Conservation (phyloP, 2,888 invertebrate genomes). For the Acholoe squamosa region DNA sequence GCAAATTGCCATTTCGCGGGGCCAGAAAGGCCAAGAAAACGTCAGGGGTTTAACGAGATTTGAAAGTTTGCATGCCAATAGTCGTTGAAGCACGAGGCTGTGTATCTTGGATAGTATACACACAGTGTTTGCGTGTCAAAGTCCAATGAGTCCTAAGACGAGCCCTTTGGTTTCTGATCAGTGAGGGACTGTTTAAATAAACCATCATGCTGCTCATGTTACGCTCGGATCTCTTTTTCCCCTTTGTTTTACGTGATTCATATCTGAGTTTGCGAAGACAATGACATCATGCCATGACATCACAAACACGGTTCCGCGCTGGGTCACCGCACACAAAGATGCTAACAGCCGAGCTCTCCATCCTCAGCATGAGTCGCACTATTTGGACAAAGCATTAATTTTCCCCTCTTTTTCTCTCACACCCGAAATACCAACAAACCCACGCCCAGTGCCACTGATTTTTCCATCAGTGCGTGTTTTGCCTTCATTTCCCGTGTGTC, state of each 20-base stretch:
- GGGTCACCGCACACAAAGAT: neutral
- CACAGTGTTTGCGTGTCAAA: neutral
- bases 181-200: constrained; percentile 9
- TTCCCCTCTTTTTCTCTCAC: neutral
- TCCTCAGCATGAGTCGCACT: neutral
- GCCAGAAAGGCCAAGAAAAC: neutral
- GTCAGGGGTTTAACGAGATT: neutral
- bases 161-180: neutral
- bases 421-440: neutral
- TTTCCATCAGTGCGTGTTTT: constrained; percentile 27
- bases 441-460: neutral
- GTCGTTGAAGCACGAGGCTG: neutral
- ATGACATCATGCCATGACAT: constrained; percentile 51
- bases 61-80: neutral
- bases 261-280: constrained; percentile 21
- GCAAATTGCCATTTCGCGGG: neutral
- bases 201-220: constrained; percentile 17
- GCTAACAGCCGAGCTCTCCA: neutral
- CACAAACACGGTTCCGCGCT: neutral
- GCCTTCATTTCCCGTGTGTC: constrained; percentile 40
- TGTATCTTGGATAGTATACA: constrained; percentile 16
- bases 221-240: neutral
- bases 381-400: neutral
- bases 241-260: constrained; percentile 28
- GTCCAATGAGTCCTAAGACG: constrained; percentile 20